Conservation (phyloP, 2,888 invertebrate species). For the Cyaniris semiargus region DNA sequence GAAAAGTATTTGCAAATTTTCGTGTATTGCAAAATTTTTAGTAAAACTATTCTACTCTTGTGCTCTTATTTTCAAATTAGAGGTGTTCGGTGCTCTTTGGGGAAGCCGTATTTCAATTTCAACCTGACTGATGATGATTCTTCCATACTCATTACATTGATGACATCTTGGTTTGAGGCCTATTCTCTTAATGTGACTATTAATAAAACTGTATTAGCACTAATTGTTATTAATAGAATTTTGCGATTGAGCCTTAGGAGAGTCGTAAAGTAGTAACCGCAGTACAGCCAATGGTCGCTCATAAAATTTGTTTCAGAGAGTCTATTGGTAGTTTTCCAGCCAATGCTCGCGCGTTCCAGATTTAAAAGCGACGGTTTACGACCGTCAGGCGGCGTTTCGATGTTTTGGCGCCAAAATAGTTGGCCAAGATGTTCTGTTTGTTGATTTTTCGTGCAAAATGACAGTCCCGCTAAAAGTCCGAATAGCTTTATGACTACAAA, state of each 20-base stretch:
- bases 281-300: conserved; percentile 65
- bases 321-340: conserved; percentile 67
- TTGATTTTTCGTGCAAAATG: conserved; percentile 33
- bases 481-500: conserved; percentile 6
- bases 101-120: no score
- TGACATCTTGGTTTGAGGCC: not conserved
- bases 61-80: no score
- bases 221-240: conserved; percentile 74
- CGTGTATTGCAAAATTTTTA: no score
- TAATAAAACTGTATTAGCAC: not conserved
- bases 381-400: conserved; percentile 69
- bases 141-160: not conserved
- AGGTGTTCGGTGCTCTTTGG: no score
- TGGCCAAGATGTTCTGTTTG: conserved; percentile 36
- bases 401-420: conserved; percentile 78
- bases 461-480: conserved; percentile 29
- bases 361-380: conserved; percentile 79
- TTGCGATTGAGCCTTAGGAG: conserved; percentile 76
- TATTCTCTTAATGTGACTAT: not conserved
- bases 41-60: no score
- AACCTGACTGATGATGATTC: not conserved
- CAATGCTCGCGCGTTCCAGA: conserved; percentile 68
- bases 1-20: not conserved
- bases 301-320: conserved; percentile 69
- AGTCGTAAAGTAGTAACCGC: conserved; percentile 76